phyloP scores from a whole-genome alignment of 1,140 invertebrate species.

The Dryas iulia region DNA sequence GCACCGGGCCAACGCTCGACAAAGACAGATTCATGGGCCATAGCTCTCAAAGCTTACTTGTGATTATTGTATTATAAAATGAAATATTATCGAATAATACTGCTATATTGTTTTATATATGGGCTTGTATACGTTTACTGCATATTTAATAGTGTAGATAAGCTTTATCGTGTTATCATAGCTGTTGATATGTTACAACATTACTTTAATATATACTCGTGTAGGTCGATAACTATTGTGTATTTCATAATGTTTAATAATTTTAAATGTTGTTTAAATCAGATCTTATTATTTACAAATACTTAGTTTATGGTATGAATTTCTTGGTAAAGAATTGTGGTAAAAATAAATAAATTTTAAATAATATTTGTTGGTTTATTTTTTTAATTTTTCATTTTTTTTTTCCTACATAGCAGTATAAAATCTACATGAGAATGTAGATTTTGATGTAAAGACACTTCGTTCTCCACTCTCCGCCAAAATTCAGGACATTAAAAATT shows the following conservation, averaged over 20 bases:
- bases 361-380: too few species aligned
- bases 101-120: neutral
- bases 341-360: too few species aligned
- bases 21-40: slow-evolving; percentile 53
- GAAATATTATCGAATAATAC: neutral
- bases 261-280: neutral
- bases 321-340: neutral
- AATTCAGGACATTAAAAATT: too few species aligned
- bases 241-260: neutral
- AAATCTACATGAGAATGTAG: too few species aligned
- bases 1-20: slow-evolving; percentile 45
- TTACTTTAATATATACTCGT: neutral
- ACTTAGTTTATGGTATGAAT: neutral
- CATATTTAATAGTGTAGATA: neutral
- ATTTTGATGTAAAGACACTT: too few species aligned
- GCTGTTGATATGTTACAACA: neutral
- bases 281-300: neutral
- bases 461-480: too few species aligned
- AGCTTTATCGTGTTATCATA: neutral
- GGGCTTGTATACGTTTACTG: neutral
- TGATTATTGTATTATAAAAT: slow-evolving; percentile 3
- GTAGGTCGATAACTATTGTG: neutral
- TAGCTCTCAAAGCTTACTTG: slow-evolving; percentile 21
- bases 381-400: too few species aligned
- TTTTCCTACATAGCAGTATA: too few species aligned